Base-by-base conservation (phyloP, 2,888 invertebrate genomes). In the Lepidonotus clava region DNA sequence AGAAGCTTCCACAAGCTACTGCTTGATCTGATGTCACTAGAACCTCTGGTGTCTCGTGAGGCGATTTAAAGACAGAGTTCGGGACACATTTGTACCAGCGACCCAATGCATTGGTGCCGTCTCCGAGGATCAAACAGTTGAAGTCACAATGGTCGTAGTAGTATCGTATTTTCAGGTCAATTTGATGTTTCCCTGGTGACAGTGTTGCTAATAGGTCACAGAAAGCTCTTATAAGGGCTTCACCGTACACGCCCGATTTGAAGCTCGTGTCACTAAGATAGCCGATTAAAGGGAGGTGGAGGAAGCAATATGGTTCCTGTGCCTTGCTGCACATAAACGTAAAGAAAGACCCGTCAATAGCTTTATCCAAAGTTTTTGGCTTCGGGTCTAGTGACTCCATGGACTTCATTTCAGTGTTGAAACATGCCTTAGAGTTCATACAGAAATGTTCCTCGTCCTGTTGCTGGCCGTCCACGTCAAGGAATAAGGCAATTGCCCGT, bases 61-160 rank as follows among this genome's bases (percentile, higher is more conserved):
- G 87, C n/a, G 32, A 0, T 14, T 28, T 77, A 18, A 87, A 77
- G 5, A 24, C 0, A 2, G 36, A 24, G 53, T 87, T 87, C 1
- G 53, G 21, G 21, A 87, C 32, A 4, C 84, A 46, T 4, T 41
- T 46, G 51, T 77, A 36, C 87, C 87, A 87, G 28, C 38, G 8
- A 1, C 86, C 87, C 38, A 36, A 34, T 8, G 86, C 41, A 46
- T 87, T 86, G 34, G 87, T n/a, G 46, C 83, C 83, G 8, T 53
- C 34, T 11, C 83, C 86, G n/a, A 86, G 32, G 0, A 56, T 38
- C 40, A 86, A 61, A 41, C 77, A 83, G 38, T 80, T 53, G 32
- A 34, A 87, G 34, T 84, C 84, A 34, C 41, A 61, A 66, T 87
- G 86, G 86, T 87, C 84, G 66, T 86, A 86, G 38, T 77, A 87